Evolutionary conservation across 2,888 invertebrate genomes (phyloP), one percentile per base, ranked within the genome.

Genomic region (Protodeltote pygarga): DNA sequence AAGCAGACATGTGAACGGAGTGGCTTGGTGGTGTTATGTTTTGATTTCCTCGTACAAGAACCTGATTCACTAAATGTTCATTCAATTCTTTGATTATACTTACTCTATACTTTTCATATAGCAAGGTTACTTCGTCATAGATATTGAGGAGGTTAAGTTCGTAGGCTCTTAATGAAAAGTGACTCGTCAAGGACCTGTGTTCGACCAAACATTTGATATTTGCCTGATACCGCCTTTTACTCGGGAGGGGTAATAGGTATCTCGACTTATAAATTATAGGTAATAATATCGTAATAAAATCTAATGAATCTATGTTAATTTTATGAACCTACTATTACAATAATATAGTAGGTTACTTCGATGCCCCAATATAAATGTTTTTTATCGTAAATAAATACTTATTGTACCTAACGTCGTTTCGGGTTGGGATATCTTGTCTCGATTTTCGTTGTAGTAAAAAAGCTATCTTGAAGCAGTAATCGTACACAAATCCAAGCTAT

Each of bases 151-250:
- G 15, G 11, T n/a, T 44, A 23, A 20, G 27, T 50, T 32, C 35
- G 51, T 40, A 21, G 40, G 47, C 25, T 49, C 46, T 38, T 66
- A 59, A 65, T 59, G 51, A 65, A 49, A 50, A 63, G 53, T 61
- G 50, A 64, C 46, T 66, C 37, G 38, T 47, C 41, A 51, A 44
- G 48, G 65, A 64, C 64, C 67, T 47, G 39, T 23, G 46, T 49
- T 51, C 39, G 46, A 55, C 39, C 54, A 38, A 41, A 49, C 16
- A 50, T 48, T 58, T 16, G 34, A 57, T 45, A 42, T 44, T 41
- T 31, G 17, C 45, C 10, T 31, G 16, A 40, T 49, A 34, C 29
- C 25, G 19, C 21, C 17, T 35, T 62, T 53, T 44, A 49, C 25
- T 20, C 24, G 13, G 32, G 45, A 58, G 45, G 8, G 9, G 23